Percentiles rank a stretch among this genome's conserved stretches.
Evolutionary conservation across 2,888 invertebrate species (phyloP).

Genomic region (Phyto melanocephala): DNA sequence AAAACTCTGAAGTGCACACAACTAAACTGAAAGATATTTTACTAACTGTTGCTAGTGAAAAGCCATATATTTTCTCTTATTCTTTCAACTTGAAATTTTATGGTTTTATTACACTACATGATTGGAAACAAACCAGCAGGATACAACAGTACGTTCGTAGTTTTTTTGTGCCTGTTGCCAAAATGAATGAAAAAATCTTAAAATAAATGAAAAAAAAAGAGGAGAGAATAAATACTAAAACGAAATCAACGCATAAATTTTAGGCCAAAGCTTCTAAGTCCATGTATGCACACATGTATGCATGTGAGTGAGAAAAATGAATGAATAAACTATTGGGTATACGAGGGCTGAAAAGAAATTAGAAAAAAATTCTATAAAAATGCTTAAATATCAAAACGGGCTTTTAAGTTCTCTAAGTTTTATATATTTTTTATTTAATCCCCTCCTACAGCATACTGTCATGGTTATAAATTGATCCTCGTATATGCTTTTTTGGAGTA

Average conservation of each 20-base stretch:
- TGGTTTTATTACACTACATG: slow-evolving; percentile 59
- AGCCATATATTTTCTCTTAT: slow-evolving; percentile 54
- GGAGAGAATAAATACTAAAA: slow-evolving; percentile 6
- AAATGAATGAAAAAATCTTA: slow-evolving; percentile 2
- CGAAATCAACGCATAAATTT: slow-evolving; percentile 62
- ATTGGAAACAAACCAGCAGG: slow-evolving; percentile 64
- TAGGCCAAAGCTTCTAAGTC: slow-evolving; percentile 45
- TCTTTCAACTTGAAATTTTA: slow-evolving; percentile 46
- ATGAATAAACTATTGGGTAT: neutral
- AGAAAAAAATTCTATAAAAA: no score
- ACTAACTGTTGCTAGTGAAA: slow-evolving; percentile 59
- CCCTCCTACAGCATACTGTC: no score
- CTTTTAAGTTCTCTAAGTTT: no score
- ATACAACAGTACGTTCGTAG: slow-evolving; percentile 17
- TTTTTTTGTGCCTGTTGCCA: slow-evolving; percentile 37
- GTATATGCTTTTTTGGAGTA: neutral
- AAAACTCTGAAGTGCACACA: neutral
- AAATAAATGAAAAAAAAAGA: neutral
- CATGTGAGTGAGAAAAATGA: neutral
- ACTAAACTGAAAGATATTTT: slow-evolving; percentile 34
- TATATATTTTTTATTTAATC: no score
- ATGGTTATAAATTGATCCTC: neutral
- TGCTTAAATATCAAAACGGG: no score
- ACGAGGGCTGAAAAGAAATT: neutral
- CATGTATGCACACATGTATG: neutral